Evolutionary conservation across 2,888 invertebrate species (phyloP), one percentile per base, ranked within the genome.

Genomic region (Eupithecia inturbata): DNA sequence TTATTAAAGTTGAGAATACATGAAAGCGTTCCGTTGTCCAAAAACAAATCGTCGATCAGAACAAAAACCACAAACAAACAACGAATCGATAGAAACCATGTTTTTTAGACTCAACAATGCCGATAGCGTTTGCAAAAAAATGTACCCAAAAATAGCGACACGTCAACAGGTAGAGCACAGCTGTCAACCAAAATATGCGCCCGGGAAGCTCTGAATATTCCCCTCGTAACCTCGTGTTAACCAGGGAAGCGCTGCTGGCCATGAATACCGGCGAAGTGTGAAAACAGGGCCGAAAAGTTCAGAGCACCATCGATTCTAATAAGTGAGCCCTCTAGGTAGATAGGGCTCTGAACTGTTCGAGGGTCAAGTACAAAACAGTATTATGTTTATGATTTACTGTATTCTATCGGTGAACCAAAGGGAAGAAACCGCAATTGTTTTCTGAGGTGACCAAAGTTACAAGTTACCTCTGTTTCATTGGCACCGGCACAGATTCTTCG

Each of bases 81-180:
- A 39, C n/a, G 14, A 66, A 26, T 66, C 22, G 26, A 39, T 41
- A 66, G 63, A 19, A 22, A 57, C 26, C 26, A 60, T 62, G 45
- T 67, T 62, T 70, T 60, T 31, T 63, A 45, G 14, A 14, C 36
- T 66, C 66, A 5, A 39, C 66, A 36, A 66, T 66, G 36, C 39
- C 10, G 57, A 31, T 36, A 33, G 36, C n/a, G 45, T 26, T 62
- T 69, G 22, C 26, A 33, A 36, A 73, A 73, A 70, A 49, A 49
- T 62, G 53, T 49, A 62, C 28, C 62, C 62, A 75, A 70, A 72
- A 70, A 72, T 70, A 36, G 72, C 39, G 63, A 70, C 39, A 70
- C 45, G 57, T 75, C 75, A 75, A 75, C 75, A 75, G 72, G 75
- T 75, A 70, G 69, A 67, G 60, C 72, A 70, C 75, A 72, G 72